Conservation (phyloP, 1,140 invertebrate genomes). For the Scaptomyza graminum region DNA sequence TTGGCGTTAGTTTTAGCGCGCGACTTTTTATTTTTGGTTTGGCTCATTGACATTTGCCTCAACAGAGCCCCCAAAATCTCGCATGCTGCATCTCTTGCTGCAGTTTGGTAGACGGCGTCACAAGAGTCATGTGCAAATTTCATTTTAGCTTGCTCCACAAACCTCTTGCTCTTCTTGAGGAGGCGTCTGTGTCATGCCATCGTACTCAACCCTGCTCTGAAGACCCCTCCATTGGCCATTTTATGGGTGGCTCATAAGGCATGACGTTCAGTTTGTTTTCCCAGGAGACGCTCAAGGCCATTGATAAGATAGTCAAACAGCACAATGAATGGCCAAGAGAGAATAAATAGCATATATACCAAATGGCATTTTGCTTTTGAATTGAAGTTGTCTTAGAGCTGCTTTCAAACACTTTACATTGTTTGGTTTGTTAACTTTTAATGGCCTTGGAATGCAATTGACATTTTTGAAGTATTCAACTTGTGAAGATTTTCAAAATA, state of each 20-base stretch:
- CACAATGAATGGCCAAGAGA: conserved; percentile 4
- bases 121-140: conserved; percentile 44
- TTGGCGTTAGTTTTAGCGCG: conserved; percentile 41
- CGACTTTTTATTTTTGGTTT: conserved; percentile 35
- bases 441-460: too few species aligned
- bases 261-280: conserved; percentile 17
- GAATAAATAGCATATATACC: not conserved
- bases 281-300: conserved; percentile 45
- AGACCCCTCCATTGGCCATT: conserved; percentile 15
- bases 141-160: too few species aligned
- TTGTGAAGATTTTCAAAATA: too few species aligned
- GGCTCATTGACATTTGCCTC: conserved; percentile 58
- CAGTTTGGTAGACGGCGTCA: conserved; percentile 4
- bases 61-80: not conserved
- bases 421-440: too few species aligned
- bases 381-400: conserved; percentile 14
- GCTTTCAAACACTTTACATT: not conserved
- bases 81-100: not conserved
- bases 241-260: too few species aligned
- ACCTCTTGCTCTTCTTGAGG: not conserved
- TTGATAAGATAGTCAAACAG: conserved; percentile 49
- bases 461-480: too few species aligned
- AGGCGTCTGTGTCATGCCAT: conserved; percentile 31
- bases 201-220: conserved; percentile 14
- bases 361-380: conserved; percentile 9